Percentiles rank a stretch among this genome's conserved stretches.
Evolutionary conservation across 2,113 vertebrate species (phyloP).

Genomic region (Syngnathus typhle): DNA sequence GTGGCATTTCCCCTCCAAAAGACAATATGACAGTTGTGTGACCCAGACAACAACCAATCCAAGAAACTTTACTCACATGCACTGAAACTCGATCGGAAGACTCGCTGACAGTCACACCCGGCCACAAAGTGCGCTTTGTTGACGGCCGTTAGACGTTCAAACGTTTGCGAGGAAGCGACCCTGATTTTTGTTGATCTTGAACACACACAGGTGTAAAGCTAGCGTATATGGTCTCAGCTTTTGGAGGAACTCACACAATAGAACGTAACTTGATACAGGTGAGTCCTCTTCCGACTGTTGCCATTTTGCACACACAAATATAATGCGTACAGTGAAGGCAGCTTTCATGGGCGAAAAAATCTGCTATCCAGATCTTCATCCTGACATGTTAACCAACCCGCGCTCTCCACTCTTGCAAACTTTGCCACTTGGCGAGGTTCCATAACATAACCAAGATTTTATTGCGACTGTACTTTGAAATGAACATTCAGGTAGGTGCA

Average conservation of each 20-base stretch:
- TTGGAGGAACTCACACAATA: background rate
- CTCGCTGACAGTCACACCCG: background rate
- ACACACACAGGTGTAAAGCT: background rate
- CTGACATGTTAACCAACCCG: background rate
- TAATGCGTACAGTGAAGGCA: no score
- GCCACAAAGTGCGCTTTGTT: conserved; percentile 1
- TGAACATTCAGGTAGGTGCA: background rate
- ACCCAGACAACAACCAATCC: background rate
- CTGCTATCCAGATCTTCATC: background rate
- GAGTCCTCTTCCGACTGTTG: background rate
- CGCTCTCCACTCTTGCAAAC: background rate
- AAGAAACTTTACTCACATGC: background rate
- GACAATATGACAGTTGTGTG: background rate
- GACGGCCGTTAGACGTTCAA: background rate
- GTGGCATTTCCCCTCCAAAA: background rate
- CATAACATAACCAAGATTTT: background rate
- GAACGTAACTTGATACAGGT: background rate
- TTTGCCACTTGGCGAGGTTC: background rate
- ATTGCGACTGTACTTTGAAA: background rate
- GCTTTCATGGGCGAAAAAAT: no score
- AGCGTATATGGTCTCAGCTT: background rate
- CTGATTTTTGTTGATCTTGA: background rate
- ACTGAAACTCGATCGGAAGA: background rate
- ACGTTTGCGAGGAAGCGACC: background rate
- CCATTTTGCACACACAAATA: background rate